Evolutionary conservation across 2,113 vertebrate genomes (phyloP), one percentile per base, ranked within the genome.

Genomic region (Chroicocephalus ridibundus): DNA sequence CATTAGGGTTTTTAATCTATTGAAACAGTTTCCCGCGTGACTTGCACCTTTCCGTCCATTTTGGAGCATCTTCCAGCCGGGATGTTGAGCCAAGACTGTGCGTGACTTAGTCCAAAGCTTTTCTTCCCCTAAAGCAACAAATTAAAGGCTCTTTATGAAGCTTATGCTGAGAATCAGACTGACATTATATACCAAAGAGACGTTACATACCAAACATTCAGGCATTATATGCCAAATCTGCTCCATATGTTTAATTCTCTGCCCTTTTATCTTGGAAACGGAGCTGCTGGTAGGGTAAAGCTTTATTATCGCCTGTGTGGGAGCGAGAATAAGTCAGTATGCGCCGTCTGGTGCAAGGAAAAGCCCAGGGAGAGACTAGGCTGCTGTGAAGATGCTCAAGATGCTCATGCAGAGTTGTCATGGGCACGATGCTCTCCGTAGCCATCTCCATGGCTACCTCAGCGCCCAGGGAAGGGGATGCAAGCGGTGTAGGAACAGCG

Each of bases 381-480:
- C 84, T n/a, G 81, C 88, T 85, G 74, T 0, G 6, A 27, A 66
- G 90, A 88, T 60, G 91, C 61, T 83, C 46, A 7, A 5, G 88
- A 76, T 54, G 82, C 70, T 82, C 46, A 7, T 9, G 76, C 29
- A 26, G 82, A 44, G 96, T 94, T 92, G 93, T 31, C 93, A 96
- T 95, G 93, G 82, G 80, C 93, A 96, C 80, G 3, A 7, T 4
- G 61, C 86, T 92, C 81, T 22, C 85, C 4, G 1, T 2, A 19
- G 36, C 22, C 72, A 54, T 96, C 78, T 49, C 96, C 96, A 89
- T 78, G 92, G 81, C 46, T 21, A 91, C 92, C 87, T 13, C 24
- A 2, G 88, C 4, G 1, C 52, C 2, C 1, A 74, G 83, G 5
- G 1, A 27, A 68, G 42, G 29, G 36, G 72, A 61, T 57, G 86